Base-by-base conservation (phyloP, 2,113 vertebrate genomes). In the Chaetops frenatus region DNA sequence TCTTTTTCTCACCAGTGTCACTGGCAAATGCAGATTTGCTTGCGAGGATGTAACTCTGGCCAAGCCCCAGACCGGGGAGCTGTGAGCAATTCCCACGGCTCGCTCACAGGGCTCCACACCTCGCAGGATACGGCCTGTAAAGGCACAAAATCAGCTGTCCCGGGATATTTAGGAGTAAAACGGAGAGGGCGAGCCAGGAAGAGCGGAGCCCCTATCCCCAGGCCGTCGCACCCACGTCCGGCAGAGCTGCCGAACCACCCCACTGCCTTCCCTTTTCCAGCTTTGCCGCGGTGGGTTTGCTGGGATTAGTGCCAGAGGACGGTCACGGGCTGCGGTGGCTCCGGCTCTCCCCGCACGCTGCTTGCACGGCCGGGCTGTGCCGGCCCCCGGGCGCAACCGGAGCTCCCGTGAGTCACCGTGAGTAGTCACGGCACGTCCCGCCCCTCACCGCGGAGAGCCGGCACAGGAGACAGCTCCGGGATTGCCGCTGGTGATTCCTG, bases 1-100 rank as follows among this genome's bases (percentile, higher is more conserved):
- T 51, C 71, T 88, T 92, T 96, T 92, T 93, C 94, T 90, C 96
- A 90, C 86, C 92, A 88, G 86, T 92, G 96, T 91, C 93, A 92
- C 90, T 87, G 57, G 85, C 65, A 87, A 92, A 93, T 2, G n/a
- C 81, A 72, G 92, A 87, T 79, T 65, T 62, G 82, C 91, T 91
- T 66, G 83, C 24, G 7, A 94, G 91, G 96, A 93, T 69, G 78
- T 65, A 87, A 72, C 74, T 50, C 73, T 50, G 87, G 94, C 86
- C 74, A 15, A 89, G 84, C 36, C 87, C 86, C 91, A 82, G 70
- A 40, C 74, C 40, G 11, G 69, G 81, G 87, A 91, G 70, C 69
- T 89, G 93, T 71, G 81, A 92, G 70, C 87, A 69, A 60, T 94
- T 91, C 89, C 89, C 89, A 92, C 61, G 62, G 70, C 78, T 76